Conservation (phyloP, 2,797 vertebrate genomes). For the Diceros bicornis region DNA sequence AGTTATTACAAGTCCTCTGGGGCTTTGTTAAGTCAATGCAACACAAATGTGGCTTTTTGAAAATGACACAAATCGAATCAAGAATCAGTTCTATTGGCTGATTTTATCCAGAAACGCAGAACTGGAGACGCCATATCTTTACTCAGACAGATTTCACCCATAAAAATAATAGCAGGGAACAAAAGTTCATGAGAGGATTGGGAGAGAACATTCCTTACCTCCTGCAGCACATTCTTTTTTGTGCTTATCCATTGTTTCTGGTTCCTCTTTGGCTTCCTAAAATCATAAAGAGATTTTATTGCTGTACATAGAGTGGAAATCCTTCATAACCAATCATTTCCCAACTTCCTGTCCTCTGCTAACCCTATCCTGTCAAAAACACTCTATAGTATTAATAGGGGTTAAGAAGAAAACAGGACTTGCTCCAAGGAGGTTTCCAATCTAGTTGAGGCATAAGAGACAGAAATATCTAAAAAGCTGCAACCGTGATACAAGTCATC, state of each 20-base stretch:
- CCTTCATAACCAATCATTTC: not conserved
- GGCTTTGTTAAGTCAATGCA: not conserved
- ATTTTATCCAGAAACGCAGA: not conserved
- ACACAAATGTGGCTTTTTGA: not conserved
- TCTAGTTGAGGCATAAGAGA: not conserved
- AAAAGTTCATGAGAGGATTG: not conserved
- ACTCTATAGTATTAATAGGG: not conserved
- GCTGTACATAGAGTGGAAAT: not conserved
- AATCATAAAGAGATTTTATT: conserved; percentile 69
- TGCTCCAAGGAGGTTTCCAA: not conserved
- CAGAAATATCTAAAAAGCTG: not conserved
- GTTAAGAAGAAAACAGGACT: not conserved
- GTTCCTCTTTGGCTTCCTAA: conserved; percentile 82
- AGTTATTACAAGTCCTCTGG: not conserved
- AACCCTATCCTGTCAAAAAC: not conserved
- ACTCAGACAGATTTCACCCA: not conserved
- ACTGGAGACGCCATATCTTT: not conserved
- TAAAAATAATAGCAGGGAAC: not conserved
- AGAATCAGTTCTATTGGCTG: not conserved
- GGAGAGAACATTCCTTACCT: conserved; percentile 81
- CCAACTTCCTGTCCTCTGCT: not conserved
- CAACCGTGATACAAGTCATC: not conserved
- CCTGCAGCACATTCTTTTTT: conserved; percentile 66
- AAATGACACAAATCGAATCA: not conserved
- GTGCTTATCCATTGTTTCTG: conserved; percentile 31